Percentiles rank a stretch among this genome's conserved stretches.
Evolutionary conservation across 2,113 vertebrate genomes (phyloP).

Genomic region (Physeter macrocephalus): DNA sequence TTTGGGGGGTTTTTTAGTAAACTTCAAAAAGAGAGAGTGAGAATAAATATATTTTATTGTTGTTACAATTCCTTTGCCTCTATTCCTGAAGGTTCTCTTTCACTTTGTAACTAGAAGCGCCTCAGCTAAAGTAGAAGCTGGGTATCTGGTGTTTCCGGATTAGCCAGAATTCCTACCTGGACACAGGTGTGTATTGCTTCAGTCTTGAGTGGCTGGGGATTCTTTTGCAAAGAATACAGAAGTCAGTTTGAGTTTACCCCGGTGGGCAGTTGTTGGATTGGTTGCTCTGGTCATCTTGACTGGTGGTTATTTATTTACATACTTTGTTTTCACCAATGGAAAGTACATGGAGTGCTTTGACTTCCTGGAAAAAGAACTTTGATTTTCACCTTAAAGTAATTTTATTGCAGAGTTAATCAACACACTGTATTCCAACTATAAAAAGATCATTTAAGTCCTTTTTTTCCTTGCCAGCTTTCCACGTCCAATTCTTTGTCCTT

Average conservation of each 20-base stretch:
- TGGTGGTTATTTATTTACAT: constrained; percentile 55
- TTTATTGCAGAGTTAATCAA: constrained; percentile 29
- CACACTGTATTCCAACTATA: not conserved
- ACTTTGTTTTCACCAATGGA: not conserved
- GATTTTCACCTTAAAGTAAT: constrained; percentile 24
- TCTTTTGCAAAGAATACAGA: constrained; percentile 49
- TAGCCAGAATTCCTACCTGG: constrained; percentile 13
- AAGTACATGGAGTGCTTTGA: constrained; percentile 42
- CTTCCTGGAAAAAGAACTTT: constrained; percentile 54
- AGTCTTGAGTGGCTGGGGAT: not conserved
- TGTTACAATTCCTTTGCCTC: not conserved
- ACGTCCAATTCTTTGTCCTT: not conserved
- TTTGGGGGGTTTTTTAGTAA: not conserved
- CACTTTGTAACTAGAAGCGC: constrained; percentile 28
- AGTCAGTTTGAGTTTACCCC: not conserved
- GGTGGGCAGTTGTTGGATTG: not conserved
- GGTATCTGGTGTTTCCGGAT: constrained; percentile 29
- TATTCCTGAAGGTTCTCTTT: constrained; percentile 13
- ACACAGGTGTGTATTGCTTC: not conserved
- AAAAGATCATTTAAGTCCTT: not conserved
- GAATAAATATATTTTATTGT: not conserved
- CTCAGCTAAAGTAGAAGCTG: not conserved
- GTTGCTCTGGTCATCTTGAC: not conserved
- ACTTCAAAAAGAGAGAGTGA: not conserved
- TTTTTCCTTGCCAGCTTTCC: not conserved